Evolutionary conservation across 2,113 vertebrate genomes (phyloP), one percentile per base, ranked within the genome.

Genomic region (Leptobrachium ailaonicum): DNA sequence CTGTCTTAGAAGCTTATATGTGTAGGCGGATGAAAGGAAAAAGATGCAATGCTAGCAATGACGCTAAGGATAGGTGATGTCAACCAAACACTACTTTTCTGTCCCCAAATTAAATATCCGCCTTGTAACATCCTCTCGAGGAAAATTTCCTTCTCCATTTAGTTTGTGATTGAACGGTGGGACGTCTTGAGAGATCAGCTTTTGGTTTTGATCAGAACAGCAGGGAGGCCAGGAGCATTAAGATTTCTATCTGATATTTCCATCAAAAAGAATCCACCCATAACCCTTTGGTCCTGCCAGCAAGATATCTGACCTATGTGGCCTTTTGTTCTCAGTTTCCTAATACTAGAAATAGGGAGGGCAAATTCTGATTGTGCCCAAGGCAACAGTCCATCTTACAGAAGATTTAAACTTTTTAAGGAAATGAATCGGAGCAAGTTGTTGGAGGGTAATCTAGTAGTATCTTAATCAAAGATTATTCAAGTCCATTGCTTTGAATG

Each of bases 201-300:
- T 71, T 71, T 50, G 56, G 56, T 80, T 80, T 73, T 73, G 78
- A 80, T 73, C 63, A 44, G 71, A 41, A 2, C 71, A 66, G 78
- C 63, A 73, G 71, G 20, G 78, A 80, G 72, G 41, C 68, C 56
- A 63, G 56, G 20, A 71, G 62, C 70, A 66, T 80, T 80, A 73
- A 73, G 62, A 73, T 80, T 80, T 79, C 77, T 44, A 45, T 80
- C 70, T 73, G 62, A 80, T 80, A 73, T 73, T 73, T 58, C 62
- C 41, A 20, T 67, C 70, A 73, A 80, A 80, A 41, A 73, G 62
- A 73, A 78, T 63, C 54, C 32, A 56, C 32, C 67, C 54, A 40
- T 53, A 73, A 41, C 67, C 62, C 66, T 60, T 58, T 45, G 47
- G 50, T 73, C 47, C 73, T 60, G 66, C 14, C 58, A 9, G 69